Percentiles rank a stretch among this genome's conserved stretches.
Evolutionary conservation across 1,140 invertebrate species (phyloP).

Genomic region (Cataglyphis hispanica): DNA sequence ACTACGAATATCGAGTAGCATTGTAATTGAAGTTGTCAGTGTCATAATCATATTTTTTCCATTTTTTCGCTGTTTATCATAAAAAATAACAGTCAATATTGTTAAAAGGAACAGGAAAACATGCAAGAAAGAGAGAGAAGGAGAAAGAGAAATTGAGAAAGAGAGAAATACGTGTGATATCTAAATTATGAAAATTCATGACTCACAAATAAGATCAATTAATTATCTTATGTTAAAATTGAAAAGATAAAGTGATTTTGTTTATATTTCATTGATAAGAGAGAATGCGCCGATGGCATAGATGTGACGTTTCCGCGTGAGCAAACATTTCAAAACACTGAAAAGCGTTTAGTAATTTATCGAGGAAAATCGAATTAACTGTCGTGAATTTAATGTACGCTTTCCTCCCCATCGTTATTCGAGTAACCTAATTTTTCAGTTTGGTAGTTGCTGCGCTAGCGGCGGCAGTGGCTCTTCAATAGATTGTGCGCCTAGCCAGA

Average conservation of each 20-base stretch:
- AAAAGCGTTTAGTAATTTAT: constrained; percentile 55
- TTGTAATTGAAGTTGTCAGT: no score
- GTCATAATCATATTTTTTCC: background rate
- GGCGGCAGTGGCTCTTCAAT: constrained; percentile 30
- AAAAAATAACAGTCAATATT: background rate
- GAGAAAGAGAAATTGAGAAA: no score
- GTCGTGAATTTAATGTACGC: constrained; percentile 41
- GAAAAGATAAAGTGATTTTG: background rate
- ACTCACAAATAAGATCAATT: background rate
- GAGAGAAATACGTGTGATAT: background rate
- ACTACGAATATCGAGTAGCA: background rate
- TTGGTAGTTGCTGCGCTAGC: constrained; percentile 31
- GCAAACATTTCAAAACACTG: constrained; percentile 15
- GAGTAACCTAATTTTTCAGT: constrained; percentile 49
- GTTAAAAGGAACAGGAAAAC: background rate
- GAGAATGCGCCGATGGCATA: constrained; percentile 5
- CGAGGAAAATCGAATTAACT: constrained; percentile 38
- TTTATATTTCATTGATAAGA: constrained; percentile 4
- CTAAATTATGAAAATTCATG: background rate
- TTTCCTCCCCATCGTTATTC: constrained; percentile 21
- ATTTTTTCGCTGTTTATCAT: background rate
- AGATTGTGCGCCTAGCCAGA: constrained; percentile 23
- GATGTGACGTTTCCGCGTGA: background rate
- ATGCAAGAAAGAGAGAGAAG: background rate
- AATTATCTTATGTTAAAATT: background rate